Conservation (phyloP, 2,113 vertebrate genomes). For the Anguilla japonica region DNA sequence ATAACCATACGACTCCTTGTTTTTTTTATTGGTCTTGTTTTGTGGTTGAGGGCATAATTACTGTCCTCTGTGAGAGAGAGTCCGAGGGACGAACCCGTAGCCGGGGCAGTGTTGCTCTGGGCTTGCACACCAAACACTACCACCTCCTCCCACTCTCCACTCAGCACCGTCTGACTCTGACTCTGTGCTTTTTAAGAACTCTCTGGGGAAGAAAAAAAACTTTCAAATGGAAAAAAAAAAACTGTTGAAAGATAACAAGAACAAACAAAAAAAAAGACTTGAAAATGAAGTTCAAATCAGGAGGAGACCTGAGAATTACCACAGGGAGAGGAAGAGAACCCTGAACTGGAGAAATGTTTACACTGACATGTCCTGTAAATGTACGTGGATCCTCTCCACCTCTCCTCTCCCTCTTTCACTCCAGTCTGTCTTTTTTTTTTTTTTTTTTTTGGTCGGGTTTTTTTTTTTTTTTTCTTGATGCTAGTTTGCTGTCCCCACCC, state of each 20-base stretch:
- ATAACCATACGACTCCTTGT: neutral
- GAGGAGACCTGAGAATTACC: constrained; percentile 28
- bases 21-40: constrained; percentile 7
- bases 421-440: constrained; percentile 18
- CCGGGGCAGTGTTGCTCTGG: neutral
- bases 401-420: constrained; percentile 24
- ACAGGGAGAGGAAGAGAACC: constrained; percentile 41
- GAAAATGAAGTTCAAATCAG: constrained; percentile 36
- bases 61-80: neutral
- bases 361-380: constrained; percentile 40
- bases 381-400: constrained; percentile 24
- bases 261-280: constrained; percentile 11
- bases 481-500: constrained; percentile 14
- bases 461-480: constrained; percentile 2
- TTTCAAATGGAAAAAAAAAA: neutral
- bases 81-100: neutral
- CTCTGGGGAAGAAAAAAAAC: constrained; percentile 16
- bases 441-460: neutral
- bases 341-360: constrained; percentile 51
- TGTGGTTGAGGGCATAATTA: neutral
- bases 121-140: neutral
- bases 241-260: constrained; percentile 27
- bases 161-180: constrained; percentile 41
- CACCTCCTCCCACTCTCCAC: constrained; percentile 36
- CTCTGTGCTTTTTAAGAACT: constrained; percentile 31